Evolutionary conservation across 2,888 invertebrate genomes (phyloP).

Genomic region (Himalopsyche tibetana): DNA sequence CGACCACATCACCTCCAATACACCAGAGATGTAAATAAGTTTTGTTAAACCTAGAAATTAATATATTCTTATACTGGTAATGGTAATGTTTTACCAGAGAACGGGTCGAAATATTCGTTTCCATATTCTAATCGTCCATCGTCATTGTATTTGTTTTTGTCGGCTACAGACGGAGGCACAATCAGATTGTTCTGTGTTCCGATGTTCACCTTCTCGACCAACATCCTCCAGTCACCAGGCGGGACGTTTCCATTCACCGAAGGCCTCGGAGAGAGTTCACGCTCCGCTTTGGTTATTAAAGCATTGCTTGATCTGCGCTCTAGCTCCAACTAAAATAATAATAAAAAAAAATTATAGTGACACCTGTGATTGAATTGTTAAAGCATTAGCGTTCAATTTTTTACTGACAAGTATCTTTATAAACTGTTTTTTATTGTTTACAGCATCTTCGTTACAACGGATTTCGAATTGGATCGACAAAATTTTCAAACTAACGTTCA

Average conservation of each 20-base stretch:
- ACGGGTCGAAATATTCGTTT: conserved; percentile 50
- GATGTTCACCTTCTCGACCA: conserved; percentile 66
- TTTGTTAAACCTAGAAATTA: no score
- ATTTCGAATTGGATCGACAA: no score
- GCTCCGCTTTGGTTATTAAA: conserved; percentile 69
- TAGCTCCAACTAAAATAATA: conserved; percentile 46
- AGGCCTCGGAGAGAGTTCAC: conserved; percentile 73
- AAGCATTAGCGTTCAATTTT: no score
- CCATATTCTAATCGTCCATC: not conserved
- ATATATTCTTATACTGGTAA: no score
- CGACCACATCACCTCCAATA: no score
- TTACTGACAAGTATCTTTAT: no score
- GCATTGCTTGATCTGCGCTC: conserved; percentile 44
- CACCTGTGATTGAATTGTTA: not conserved
- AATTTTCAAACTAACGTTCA: no score
- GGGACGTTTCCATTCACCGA: conserved; percentile 66
- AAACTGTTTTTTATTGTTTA: no score
- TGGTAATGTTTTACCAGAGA: conserved; percentile 36
- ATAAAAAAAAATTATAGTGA: not conserved
- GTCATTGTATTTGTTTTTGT: not conserved
- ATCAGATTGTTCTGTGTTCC: conserved; percentile 68
- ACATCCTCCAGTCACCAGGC: conserved; percentile 62
- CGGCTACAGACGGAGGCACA: conserved; percentile 60
- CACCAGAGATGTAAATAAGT: no score
- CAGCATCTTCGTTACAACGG: no score